Conservation (phyloP, 2,797 vertebrate genomes). For the Eurystomus glaucurus region DNA sequence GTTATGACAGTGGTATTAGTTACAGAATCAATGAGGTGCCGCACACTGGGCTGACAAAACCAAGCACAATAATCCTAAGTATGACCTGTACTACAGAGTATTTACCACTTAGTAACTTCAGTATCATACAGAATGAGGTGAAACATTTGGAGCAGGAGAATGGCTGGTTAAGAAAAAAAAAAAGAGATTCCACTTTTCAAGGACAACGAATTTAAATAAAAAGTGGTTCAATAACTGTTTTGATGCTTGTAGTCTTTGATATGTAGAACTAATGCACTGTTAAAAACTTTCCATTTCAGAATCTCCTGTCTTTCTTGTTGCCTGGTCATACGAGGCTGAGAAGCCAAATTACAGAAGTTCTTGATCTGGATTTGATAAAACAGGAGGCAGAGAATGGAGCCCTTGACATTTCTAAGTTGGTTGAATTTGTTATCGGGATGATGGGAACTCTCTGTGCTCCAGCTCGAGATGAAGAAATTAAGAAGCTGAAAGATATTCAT, state of each 20-base stretch:
- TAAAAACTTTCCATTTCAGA: slow-evolving; percentile 82
- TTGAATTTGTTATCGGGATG: slow-evolving; percentile 92
- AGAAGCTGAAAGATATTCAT: slow-evolving; percentile 88
- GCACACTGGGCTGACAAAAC: background rate
- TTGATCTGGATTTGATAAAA: slow-evolving; percentile 94
- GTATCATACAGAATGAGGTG: background rate
- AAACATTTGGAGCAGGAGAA: background rate
- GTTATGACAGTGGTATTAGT: background rate
- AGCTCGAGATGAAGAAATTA: slow-evolving; percentile 91
- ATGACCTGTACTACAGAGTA: background rate
- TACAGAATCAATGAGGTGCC: background rate
- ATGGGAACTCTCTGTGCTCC: slow-evolving; percentile 96
- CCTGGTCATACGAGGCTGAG: slow-evolving; percentile 90
- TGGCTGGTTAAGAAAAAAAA: background rate
- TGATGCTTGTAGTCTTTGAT: background rate
- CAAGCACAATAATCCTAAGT: background rate
- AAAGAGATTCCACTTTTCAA: background rate
- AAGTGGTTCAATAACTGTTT: background rate
- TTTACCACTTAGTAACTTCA: background rate
- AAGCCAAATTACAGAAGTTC: slow-evolving; percentile 90
- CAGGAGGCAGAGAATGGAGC: slow-evolving; percentile 95
- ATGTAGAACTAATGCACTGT: slow-evolving; percentile 22
- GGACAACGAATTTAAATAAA: background rate
- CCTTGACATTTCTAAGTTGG: slow-evolving; percentile 91
- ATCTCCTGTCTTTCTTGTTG: slow-evolving; percentile 92